Evolutionary conservation across 1,140 invertebrate genomes (phyloP), one percentile per base, ranked within the genome.

Genomic region (Ptiloglossa arizonensis): DNA sequence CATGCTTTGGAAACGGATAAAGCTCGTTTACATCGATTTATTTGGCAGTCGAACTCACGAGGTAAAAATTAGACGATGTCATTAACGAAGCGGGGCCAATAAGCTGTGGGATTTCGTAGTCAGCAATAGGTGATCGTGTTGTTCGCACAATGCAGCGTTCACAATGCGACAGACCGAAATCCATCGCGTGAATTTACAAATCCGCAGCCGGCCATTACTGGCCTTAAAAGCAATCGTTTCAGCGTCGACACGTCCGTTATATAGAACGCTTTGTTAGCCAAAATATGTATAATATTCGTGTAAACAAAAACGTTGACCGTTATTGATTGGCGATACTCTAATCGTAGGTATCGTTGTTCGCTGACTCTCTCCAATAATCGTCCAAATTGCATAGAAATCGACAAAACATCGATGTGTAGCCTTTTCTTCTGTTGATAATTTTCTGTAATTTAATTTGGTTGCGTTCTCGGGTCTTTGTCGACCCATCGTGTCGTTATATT

Each of bases 141-240:
- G 70, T 71, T 44, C 15, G 48, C 50, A 57, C 71, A 63, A 80
- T 80, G 17, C 67, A 5, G 68, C 63, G 62, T 72, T 56, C 66
- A 66, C 59, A 48, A 71, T 64, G 41, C 63, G 50, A 5, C 54
- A 41, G n/a, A 38, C 27, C 35, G 68, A 83, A 80, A 85, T 83
- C 77, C 71, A 41, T 72, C 73, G 48, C 67, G 71, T 57, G 71
- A 71, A 83, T 84, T 80, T 80, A 83, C 82, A 83, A 83, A 83
- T 83, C 77, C 82, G 46, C 29, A 62, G 50, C 38, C 62, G 50
- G 50, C 56, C 52, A 83, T 80, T 80, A 80, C 35, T n/a, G 17
- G 44, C 38, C 46, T 85, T 80, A 73, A 83, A 80, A 76, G 22
- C 52, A 27, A n/a, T 60, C 62, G 60, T 70, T 22, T 15, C 13